phyloP scores from a whole-genome alignment of 37 sponge, comb jelly and placozoan genomes.

The Trichoplax adhaerens region DNA sequence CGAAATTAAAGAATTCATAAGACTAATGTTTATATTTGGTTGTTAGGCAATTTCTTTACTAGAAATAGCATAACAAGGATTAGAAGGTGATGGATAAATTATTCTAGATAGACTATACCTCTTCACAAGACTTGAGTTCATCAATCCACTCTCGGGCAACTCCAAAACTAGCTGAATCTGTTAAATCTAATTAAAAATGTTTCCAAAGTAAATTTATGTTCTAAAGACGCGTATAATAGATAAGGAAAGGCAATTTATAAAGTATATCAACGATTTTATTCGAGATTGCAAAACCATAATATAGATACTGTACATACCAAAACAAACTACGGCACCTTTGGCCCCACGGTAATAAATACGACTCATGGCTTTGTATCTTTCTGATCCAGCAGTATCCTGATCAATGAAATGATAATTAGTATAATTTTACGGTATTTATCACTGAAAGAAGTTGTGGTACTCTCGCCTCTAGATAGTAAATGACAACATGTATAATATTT shows the following conservation, averaged over 20 bases:
- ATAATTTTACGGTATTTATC: too few species aligned
- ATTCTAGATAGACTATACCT: slow-evolving; percentile 22
- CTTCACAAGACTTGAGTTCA: slow-evolving; percentile 76
- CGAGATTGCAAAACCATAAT: neutral
- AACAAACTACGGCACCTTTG: slow-evolving; percentile 81
- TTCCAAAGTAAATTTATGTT: neutral
- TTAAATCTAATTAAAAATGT: slow-evolving; percentile 45
- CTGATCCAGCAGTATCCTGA: slow-evolving; percentile 85
- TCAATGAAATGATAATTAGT: neutral
- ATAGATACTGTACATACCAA: slow-evolving; percentile 40
- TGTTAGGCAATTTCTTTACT: too few species aligned
- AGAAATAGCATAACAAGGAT: neutral
- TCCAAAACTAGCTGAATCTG: slow-evolving; percentile 65
- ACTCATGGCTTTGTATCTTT: slow-evolving; percentile 89
- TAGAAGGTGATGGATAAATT: neutral
- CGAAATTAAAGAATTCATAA: too few species aligned
- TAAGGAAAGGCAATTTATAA: neutral
- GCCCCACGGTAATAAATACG: slow-evolving; percentile 89
- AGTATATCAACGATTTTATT: neutral
- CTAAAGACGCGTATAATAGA: neutral
- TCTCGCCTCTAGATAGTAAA: too few species aligned
- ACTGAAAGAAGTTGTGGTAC: too few species aligned
- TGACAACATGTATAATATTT: too few species aligned
- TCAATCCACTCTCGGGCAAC: slow-evolving; percentile 88
- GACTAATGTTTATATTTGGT: too few species aligned